A percentile compares a stretch with the other conserved stretches of the same genome.
Evolutionary conservation across 1,140 invertebrate species (phyloP).

Genomic region (Diorhabda carinulata): DNA sequence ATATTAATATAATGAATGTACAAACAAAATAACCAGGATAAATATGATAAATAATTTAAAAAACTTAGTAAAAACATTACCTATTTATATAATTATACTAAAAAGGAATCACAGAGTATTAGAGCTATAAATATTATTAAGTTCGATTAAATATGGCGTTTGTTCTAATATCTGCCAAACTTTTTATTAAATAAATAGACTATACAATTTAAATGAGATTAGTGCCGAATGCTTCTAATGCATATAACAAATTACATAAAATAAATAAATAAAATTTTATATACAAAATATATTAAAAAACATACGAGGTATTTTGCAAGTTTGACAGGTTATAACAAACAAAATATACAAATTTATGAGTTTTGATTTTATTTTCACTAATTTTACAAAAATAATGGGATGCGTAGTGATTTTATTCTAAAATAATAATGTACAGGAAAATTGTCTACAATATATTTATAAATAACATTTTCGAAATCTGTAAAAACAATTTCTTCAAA

Average conservation of each 20-base stretch:
- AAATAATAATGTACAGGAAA: neutral
- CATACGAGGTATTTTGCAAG: neutral
- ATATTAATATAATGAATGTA: neutral
- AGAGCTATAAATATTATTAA: conserved; percentile 1
- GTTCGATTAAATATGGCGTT: too few relatives aligned
- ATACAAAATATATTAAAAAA: neutral
- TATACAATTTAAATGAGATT: too few relatives aligned
- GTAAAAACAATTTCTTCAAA: neutral
- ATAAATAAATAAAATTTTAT: neutral
- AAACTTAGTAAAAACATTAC: neutral
- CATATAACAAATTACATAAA: neutral
- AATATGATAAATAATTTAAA: conserved; percentile 1
- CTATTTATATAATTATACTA: neutral
- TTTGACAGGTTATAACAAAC: neutral
- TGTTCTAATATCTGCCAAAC: neutral
- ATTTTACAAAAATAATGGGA: neutral
- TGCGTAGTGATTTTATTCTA: neutral
- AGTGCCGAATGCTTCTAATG: too few relatives aligned
- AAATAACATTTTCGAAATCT: neutral
- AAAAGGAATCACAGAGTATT: conserved; percentile 2
- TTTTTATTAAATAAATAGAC: too few relatives aligned
- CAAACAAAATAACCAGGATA: conserved; percentile 2
- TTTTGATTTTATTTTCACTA: neutral
- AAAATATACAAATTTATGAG: neutral
- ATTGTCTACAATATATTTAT: conserved; percentile 1